These are phyloP conservation scores for Apostichopus parvimensis DNA, from an alignment of 35 echinoderm and acorn worm species.

Conservation along the genomic window DNA sequence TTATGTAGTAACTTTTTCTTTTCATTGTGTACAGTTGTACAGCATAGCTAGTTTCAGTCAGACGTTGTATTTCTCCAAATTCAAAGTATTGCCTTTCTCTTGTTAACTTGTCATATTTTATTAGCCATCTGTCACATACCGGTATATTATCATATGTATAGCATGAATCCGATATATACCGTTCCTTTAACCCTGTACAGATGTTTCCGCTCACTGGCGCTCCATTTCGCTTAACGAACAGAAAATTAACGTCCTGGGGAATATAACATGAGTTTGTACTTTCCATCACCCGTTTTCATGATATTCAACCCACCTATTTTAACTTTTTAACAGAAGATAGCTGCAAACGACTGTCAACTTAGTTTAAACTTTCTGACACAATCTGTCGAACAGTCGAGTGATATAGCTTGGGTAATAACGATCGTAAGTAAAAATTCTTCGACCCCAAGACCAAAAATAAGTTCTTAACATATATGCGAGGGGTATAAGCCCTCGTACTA, in stretches of 20 bases:
- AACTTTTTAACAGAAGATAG: neutral
- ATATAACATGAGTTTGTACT: neutral
- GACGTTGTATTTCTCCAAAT: too few relatives aligned
- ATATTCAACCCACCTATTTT: conserved; percentile 10
- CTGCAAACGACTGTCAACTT: neutral
- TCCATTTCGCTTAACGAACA: conserved; percentile 4
- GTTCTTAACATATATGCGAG: too few relatives aligned
- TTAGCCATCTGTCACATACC: too few relatives aligned
- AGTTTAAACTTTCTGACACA: neutral
- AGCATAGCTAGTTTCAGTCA: too few relatives aligned
- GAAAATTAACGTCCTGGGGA: conserved; percentile 6
- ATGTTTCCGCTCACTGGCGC: conserved; percentile 6
- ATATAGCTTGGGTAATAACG: neutral
- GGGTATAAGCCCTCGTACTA: too few relatives aligned
- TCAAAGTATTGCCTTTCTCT: too few relatives aligned
- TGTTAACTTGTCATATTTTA: too few relatives aligned
- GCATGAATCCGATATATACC: neutral
- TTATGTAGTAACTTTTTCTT: too few relatives aligned
- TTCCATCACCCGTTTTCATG: neutral
- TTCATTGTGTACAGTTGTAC: too few relatives aligned
- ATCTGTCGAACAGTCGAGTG: conserved; percentile 1
- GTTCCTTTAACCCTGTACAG: conserved; percentile 3
- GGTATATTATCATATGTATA: too few relatives aligned
- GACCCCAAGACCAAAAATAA: too few relatives aligned
- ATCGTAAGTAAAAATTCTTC: neutral